Evolutionary conservation across 2,797 vertebrate species (phyloP), one percentile per base, ranked within the genome.

Genomic region (Danio aesculapii): DNA sequence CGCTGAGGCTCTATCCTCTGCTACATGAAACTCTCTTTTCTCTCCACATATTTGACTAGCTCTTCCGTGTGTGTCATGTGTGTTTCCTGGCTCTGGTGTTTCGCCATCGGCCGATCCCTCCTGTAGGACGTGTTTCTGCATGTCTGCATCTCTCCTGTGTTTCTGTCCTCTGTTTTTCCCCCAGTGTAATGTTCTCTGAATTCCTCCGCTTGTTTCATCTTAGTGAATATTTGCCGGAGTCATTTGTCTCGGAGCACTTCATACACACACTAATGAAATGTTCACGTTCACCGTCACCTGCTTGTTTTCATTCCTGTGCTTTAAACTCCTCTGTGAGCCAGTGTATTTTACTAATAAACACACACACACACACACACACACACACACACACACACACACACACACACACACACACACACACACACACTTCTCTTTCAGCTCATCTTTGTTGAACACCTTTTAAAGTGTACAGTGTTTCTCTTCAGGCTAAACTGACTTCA

Each of bases 91-190:
- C 30, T 30, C 30, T 30, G 30, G 30, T 30, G 30, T 30, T 30
- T 30, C 30, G 30, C 30, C 30, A 30, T 30, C 30, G 30, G 30
- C 53, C 17, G 6, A 21, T 14, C 47, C 44, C 13, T 58, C 64
- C 58, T 72, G 80, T 21, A 16, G 14, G 71, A 17, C 84, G 82
- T 75, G 86, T 49, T 78, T 62, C 17, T 55, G 52, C 86, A 14
- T 53, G 84, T 62, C 76, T 13, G 47, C 67, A 44, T 3, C 39
- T 72, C n/a, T 77, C n/a, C 19, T 39, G n/a, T 30, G 17, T 52
- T 17, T 69, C 17, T 44, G 6, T 70, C 8, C 61, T n/a, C 17
- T 6, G 55, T 0, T 67, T 62, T 57, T 47, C 43, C 14, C 52
- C 14, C 13, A 19, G 64, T 39, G 19, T 16, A 30, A 47, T 19